Base-by-base conservation (phyloP, 2,888 invertebrate species). In the Reticulitermes lucifugus region DNA sequence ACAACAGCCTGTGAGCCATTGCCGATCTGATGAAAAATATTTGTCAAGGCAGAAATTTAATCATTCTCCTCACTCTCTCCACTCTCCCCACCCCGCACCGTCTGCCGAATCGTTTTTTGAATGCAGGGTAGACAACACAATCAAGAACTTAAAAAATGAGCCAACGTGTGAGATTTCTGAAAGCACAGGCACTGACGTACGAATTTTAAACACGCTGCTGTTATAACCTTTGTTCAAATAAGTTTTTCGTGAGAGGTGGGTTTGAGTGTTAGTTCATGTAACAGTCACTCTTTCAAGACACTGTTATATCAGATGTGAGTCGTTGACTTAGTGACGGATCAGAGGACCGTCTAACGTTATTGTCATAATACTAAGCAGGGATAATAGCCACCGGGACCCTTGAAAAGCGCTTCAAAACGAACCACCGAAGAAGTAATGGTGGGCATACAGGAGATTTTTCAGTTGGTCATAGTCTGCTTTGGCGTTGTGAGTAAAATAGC, bases 1-100 rank as follows among this genome's bases (percentile, higher is more conserved):
- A 92, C 86, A 95, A 90, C 87, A 95, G 90, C 89, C 94, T 92
- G 89, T 94, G 92, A 87, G 95, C 94, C 95, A 95, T 95, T 87
- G 21, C 73, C 25, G 6, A 12, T 35, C 65, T 81, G 70, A 81
- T 81, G 81, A 25, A 81, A 81, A 70, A 25, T 65, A 43, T 25
- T 81, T 12, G 2, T 43, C 14, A 43, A 43, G 25, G 43, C 1
- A 14, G 43, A 43, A 81, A 81, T n/a, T 9, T 14, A n/a, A 65
- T 46, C 65, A 81, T 81, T 21, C 55, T 46, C 70, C 43, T 46
- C n/a, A 81, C 70, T 4, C n/a, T 41, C 43, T 60, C 35, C 75
- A 5, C 35, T 18, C 12, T 41, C 75, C 75, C 25, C 10, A 12
- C 22, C 14, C 22, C 10, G 10, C 9, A 6, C 41, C 59, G 46